Evolutionary conservation across 2,888 invertebrate species (phyloP), one percentile per base, ranked within the genome.

Genomic region (Lepidochitona cinerea): DNA sequence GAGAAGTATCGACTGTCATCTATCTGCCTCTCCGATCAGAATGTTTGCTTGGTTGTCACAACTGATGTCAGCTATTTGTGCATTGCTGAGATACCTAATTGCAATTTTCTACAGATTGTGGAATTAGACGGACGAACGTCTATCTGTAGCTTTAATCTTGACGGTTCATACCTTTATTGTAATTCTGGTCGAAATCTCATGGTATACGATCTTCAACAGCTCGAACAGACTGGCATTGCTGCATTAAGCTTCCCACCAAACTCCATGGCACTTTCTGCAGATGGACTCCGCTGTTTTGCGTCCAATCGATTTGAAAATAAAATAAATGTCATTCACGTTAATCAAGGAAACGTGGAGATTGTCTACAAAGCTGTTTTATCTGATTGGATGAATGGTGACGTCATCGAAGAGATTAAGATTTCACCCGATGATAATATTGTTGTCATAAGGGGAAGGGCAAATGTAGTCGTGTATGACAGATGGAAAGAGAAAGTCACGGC

Each of bases 21-120:
- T 0, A 74, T 88, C n/a, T 77, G 83, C 54, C 65, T 88, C 14
- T 84, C 84, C 0, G 80, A 89, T 74, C 85, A 84, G 18, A 77
- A 84, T 66, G 75, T 89, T 35, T 85, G 87, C 73, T 79, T 87
- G 0, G 78, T 86, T 32, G 85, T 89, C 9, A 84, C 88, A 7
- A 85, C 88, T 3, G 88, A 88, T 49, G 81, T 79, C 5, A 88
- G 86, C 72, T 88, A 83, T 70, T 81, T 90, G n/a, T 88, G 88
- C 77, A 85, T 90, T 32, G 86, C 87, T 29, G 86, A 85, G 59
- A 72, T 89, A 1, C 75, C 75, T 7, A 78, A 82, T 1, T 87
- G 87, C 68, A 82, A 84, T 49, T 84, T 89, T 64, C 75, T 87
- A 33, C 85, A 86, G 73, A 85, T 87, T 23, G 81, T 88, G 37